Evolutionary conservation across 2,888 invertebrate species (phyloP), one percentile per base, ranked within the genome.

Genomic region (Drosophila incognita): DNA sequence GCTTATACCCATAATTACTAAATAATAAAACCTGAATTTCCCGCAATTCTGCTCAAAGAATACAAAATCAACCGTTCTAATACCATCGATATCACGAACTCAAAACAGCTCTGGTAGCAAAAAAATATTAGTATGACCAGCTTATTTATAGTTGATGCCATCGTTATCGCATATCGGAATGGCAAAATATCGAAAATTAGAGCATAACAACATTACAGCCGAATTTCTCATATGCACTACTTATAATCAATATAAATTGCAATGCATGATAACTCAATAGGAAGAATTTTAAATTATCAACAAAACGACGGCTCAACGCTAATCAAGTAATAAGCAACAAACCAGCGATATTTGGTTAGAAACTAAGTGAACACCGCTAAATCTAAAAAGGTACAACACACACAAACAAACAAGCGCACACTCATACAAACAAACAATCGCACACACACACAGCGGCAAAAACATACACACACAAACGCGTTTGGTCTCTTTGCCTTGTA

Each of bases 191-290:
- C 65, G 54, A 33, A 66, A 63, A 74, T 56, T 60, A 57, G 68
- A 74, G 74, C 74, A 69, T 64, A 76, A 68, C 63, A 74, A 69
- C 53, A 72, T 60, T 59, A 73, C 74, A 77, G 69, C 63, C 74
- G 58, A 77, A 69, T 67, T 64, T 67, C 64, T 69, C 56, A 60
- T 64, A 68, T 72, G 72, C 72, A 66, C 48, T 61, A 70, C 31
- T 72, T 78, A 73, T 81, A 82, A 82, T 82, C 82, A 82, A 82
- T 82, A 84, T 59, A 82, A 74, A 83, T 81, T 78, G 81, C 85
- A 82, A 83, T 84, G 82, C 76, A 70, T 69, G 69, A 70, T 69
- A 85, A 73, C 36, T 69, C 58, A 60, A 66, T 51, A 76, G 76
- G 38, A n/a, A 61, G 67, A 38, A 69, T 71, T 48, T 51, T 42